Conservation (phyloP, 2,888 invertebrate species). For the Tolmerus cingulatus region DNA sequence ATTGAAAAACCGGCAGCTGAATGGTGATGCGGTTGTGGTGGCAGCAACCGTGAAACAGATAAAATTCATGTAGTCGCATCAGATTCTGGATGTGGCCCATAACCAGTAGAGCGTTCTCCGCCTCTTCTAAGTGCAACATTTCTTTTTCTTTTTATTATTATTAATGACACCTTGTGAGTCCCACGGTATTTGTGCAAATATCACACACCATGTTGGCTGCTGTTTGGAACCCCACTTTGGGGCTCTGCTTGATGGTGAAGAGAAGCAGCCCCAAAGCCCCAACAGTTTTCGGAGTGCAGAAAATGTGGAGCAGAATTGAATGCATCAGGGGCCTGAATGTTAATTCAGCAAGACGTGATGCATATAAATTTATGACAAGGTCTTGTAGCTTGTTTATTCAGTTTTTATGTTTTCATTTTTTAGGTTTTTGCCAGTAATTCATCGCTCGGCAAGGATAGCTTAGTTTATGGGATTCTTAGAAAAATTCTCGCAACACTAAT, state of each 20-base stretch:
- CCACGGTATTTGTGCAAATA: conserved; percentile 24
- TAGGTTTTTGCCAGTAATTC: neutral
- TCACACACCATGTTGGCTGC: neutral
- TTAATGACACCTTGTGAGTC: conserved; percentile 12
- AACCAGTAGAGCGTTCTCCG: neutral
- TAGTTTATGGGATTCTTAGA: neutral
- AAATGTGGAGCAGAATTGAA: conserved; percentile 22
- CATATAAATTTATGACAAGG: conserved; percentile 26
- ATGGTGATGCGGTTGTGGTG: neutral
- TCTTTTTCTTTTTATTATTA: neutral
- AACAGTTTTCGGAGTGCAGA: neutral
- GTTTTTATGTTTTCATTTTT: neutral
- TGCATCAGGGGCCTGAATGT: conserved; percentile 1
- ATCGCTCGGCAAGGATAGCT: neutral
- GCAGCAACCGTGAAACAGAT: neutral
- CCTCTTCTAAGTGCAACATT: neutral
- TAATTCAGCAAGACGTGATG: neutral
- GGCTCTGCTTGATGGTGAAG: neutral
- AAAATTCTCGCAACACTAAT: neutral
- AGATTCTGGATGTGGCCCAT: neutral
- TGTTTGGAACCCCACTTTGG: neutral
- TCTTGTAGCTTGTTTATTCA: neutral
- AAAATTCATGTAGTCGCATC: neutral
- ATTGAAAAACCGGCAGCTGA: neutral
- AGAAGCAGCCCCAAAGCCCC: neutral